Conservation (phyloP, 2,797 vertebrate species). For the Bryconaethiops microstoma region DNA sequence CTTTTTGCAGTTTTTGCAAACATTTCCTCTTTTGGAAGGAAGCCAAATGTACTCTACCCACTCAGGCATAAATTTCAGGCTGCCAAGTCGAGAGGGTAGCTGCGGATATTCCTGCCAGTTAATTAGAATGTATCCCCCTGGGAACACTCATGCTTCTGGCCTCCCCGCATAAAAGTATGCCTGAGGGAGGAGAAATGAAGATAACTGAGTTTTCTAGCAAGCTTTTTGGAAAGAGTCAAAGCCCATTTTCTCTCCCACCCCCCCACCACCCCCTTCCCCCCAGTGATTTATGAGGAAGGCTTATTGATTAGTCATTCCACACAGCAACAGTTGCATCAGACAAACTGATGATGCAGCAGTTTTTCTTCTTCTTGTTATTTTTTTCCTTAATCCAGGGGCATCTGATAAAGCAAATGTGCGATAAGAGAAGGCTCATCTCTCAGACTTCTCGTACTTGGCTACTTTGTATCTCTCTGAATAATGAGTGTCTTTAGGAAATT, state of each 20-base stretch:
- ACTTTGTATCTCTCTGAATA: constrained; percentile 5
- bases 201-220: constrained; percentile 51
- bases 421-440: neutral
- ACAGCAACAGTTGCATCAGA: constrained; percentile 24
- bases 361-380: constrained; percentile 11
- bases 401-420: neutral
- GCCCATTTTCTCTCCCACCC: constrained; percentile 41
- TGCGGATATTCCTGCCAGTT: constrained; percentile 67
- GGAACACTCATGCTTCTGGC: constrained; percentile 67
- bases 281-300: constrained; percentile 38
- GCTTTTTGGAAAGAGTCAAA: constrained; percentile 55
- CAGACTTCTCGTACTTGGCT: neutral
- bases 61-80: constrained; percentile 55
- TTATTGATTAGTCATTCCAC: constrained; percentile 52
- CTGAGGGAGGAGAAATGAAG: constrained; percentile 59
- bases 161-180: constrained; percentile 61
- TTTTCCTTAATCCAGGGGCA: constrained; percentile 18
- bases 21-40: constrained; percentile 54
- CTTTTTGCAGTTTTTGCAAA: constrained; percentile 54
- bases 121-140: constrained; percentile 70
- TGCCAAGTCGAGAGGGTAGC: constrained; percentile 67
- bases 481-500: constrained; percentile 1
- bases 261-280: constrained; percentile 2
- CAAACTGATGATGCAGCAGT: constrained; percentile 44
- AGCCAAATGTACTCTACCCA: constrained; percentile 63